Conservation (phyloP, 2,797 vertebrate genomes). For the Morelia viridis region DNA sequence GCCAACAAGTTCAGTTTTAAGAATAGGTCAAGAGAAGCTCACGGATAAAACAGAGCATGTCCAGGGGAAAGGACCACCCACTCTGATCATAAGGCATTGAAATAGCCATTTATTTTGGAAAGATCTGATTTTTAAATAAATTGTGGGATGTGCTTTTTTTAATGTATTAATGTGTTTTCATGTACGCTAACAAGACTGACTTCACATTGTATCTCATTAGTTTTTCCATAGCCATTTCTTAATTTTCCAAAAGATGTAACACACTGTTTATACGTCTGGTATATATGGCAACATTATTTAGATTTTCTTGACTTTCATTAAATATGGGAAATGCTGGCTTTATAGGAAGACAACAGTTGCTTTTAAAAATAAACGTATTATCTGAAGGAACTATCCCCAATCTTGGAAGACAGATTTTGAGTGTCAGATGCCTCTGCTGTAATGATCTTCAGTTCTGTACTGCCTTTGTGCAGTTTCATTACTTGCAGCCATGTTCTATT, state of each 20-base stretch:
- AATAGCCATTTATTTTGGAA: not conserved
- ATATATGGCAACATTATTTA: not conserved
- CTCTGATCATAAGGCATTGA: not conserved
- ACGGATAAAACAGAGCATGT: not conserved
- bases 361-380: not conserved
- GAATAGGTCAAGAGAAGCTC: not conserved
- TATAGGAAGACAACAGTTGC: not conserved
- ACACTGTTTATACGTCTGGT: not conserved
- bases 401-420: not conserved
- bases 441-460: not conserved
- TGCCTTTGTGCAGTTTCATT: not conserved
- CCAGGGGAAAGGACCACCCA: not conserved
- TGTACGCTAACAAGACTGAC: not conserved
- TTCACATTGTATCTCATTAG: not conserved
- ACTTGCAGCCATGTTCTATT: not conserved
- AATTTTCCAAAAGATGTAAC: not conserved
- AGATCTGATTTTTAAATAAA: not conserved
- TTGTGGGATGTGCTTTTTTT: not conserved
- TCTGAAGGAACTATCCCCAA: not conserved
- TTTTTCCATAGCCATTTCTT: not conserved
- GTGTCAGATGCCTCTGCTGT: not conserved
- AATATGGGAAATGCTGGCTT: not conserved
- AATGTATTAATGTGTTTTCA: not conserved
- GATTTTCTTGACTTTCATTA: not conserved
- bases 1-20: not conserved